phyloP scores from a whole-genome alignment of 2,797 vertebrate genomes.

The Bradypodion ventrale region DNA sequence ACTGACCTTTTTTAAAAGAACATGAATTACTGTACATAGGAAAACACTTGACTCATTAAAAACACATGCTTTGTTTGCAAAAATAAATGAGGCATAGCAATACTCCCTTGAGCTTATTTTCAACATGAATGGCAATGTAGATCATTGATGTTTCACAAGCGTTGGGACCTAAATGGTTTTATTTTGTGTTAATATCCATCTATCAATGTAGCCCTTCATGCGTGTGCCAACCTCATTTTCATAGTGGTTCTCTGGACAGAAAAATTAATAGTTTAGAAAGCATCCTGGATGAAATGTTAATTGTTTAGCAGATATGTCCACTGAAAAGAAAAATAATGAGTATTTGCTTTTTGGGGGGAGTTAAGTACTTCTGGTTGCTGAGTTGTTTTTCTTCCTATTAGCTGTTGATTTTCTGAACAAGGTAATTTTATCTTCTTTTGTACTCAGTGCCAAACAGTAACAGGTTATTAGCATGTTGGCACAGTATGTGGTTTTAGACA shows the following conservation, averaged over 20 bases:
- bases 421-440: neutral
- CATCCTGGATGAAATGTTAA: neutral
- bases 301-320: constrained; percentile 1
- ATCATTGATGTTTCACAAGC: neutral
- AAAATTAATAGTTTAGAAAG: neutral
- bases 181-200: neutral
- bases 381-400: neutral
- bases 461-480: neutral
- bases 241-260: neutral
- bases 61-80: constrained; percentile 28
- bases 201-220: neutral
- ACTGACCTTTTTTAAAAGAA: constrained; percentile 31
- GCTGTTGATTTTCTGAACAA: neutral
- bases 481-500: neutral
- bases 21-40: constrained; percentile 21
- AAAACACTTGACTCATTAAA: constrained; percentile 30
- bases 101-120: neutral
- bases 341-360: constrained; percentile 1
- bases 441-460: neutral
- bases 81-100: neutral
- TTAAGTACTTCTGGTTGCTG: neutral
- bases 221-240: neutral
- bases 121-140: constrained; percentile 5
- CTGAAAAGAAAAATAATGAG: constrained; percentile 1
- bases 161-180: neutral